These are phyloP conservation scores for Muntiacus reevesi DNA, from an alignment of 2,113 vertebrate genomes.

Conservation along the genomic window DNA sequence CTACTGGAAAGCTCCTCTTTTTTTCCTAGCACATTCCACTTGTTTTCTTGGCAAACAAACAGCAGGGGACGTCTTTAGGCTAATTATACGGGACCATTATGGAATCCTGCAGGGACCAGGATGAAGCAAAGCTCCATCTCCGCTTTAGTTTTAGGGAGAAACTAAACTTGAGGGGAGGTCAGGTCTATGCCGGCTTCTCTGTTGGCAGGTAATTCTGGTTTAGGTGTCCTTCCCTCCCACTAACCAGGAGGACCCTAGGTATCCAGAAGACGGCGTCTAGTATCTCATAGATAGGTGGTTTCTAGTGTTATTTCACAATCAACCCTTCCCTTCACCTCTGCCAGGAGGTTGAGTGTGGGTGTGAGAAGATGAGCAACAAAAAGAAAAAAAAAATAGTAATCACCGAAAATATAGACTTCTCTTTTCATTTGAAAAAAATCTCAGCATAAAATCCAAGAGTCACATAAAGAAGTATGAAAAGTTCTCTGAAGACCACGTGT, in stretches of 20 bases:
- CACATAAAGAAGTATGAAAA: not conserved
- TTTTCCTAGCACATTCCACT: constrained; percentile 23
- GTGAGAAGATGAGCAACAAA: not conserved
- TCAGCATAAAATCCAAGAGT: not conserved
- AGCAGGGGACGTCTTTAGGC: constrained; percentile 55
- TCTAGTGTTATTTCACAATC: not conserved
- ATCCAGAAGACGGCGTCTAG: not conserved
- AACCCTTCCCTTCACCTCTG: not conserved
- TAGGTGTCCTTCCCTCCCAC: not conserved
- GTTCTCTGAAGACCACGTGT: not conserved
- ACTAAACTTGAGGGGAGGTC: not conserved
- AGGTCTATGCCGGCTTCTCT: not conserved
- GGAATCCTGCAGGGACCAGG: not conserved
- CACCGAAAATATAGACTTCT: not conserved
- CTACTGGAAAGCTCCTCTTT: constrained; percentile 52
- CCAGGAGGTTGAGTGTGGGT: not conserved
- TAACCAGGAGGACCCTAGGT: not conserved
- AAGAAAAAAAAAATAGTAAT: not conserved
- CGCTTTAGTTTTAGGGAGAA: not conserved
- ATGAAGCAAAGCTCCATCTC: not conserved
- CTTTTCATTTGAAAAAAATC: not conserved
- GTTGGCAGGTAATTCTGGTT: not conserved
- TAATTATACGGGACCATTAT: not conserved
- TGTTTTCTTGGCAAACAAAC: constrained; percentile 39
- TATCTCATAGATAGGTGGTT: not conserved